Conservation (phyloP, 2,888 invertebrate genomes). For the Leptinotarsa juncta region DNA sequence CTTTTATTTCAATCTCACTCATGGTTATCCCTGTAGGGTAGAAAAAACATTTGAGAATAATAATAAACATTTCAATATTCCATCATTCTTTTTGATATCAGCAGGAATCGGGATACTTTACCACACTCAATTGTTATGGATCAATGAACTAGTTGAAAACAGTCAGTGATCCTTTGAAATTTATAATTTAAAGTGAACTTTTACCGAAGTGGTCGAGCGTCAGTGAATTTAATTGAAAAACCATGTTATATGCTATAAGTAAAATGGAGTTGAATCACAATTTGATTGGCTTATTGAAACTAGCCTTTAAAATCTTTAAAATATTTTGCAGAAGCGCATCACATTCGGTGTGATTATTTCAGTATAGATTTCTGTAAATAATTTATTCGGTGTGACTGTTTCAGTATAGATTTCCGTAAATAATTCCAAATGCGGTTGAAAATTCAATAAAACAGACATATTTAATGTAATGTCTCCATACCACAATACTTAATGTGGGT, state of each 20-base stretch:
- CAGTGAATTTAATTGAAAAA: constrained; percentile 49
- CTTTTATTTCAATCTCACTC: too few species aligned
- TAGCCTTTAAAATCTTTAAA: background rate
- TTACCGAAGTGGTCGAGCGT: constrained; percentile 40
- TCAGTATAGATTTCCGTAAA: too few species aligned
- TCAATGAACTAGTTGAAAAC: constrained; percentile 40
- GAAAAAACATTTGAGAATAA: too few species aligned
- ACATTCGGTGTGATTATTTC: background rate
- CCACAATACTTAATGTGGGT: too few species aligned
- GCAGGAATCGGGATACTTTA: constrained; percentile 47
- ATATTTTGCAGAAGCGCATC: background rate
- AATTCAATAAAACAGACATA: too few species aligned
- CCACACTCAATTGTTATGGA: constrained; percentile 37
- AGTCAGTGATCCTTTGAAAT: constrained; percentile 33
- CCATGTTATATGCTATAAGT: constrained; percentile 42
- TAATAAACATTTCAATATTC: too few species aligned
- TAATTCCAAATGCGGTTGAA: too few species aligned
- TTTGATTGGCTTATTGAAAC: constrained; percentile 28
- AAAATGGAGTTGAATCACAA: constrained; percentile 32
- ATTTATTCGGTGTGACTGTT: background rate
- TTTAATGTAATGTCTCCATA: too few species aligned
- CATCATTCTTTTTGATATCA: too few species aligned
- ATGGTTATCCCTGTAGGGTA: too few species aligned
- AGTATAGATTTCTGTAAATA: too few species aligned
- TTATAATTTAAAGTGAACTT: constrained; percentile 45